Base-by-base conservation (phyloP, 2,888 invertebrate genomes). In the Cremastinae sp. region DNA sequence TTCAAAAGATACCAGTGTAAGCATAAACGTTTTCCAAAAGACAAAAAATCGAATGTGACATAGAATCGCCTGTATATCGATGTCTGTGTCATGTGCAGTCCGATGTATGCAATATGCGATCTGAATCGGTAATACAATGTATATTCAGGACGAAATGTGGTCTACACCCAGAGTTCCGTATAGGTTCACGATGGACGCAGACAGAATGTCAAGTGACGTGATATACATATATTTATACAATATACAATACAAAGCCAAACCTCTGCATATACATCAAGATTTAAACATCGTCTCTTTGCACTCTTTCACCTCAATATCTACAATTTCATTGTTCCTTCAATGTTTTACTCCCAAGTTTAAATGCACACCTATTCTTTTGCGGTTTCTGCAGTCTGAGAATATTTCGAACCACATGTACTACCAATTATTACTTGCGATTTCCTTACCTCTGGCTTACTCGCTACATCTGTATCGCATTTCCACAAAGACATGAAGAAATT, bases 141-240 rank as follows among this genome's bases (percentile, higher is more conserved):
- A 56, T 66, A 53, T 49, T 59, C 49, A 28, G 45, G 51, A 61
- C 53, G 55, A 74, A 45, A 59, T 65, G 65, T 66, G 66, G 37
- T 45, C 53, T 62, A 58, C 71, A 66, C 62, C 56, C 51, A 43
- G 56, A 55, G 18, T 51, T 18, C 45, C 59, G 69, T 66, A 62
- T 53, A 58, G 39, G 45, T 71, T 45, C 22, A 9, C 20, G 68
- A 68, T 71, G 68, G 55, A 82, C 81, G 81, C 79, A 78, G 49
- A 72, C 74, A 78, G 81, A 78, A 82, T 79, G 83, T 81, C 84
- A 79, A 80, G 78, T 79, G 71, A 79, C 75, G 75, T 79, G 80
- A 77, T 79, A 78, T 80, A 81, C 58, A 61, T 37, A 82, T 66
- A 74, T 20, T 55, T 22, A n/a, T n/a, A n/a, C n/a, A n/a, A n/a